Evolutionary conservation across 2,113 vertebrate species (phyloP), one percentile per base, ranked within the genome.

Genomic region (Nansenia antarctica): DNA sequence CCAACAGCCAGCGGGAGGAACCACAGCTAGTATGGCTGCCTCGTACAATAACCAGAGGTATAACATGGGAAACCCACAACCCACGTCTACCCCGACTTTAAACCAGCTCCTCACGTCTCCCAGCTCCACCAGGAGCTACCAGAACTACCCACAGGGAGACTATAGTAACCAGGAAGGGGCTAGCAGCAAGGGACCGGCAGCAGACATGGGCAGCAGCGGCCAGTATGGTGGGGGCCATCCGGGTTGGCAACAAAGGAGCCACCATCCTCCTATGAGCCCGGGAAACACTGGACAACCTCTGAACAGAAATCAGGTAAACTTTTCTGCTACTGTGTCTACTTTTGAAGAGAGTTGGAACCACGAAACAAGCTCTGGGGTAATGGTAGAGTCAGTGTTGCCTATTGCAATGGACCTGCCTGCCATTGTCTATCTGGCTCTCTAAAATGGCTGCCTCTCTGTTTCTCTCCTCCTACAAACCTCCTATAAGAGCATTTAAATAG

Each of bases 61-160:
- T 85, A 92, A 86, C 81, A 84, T 92, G 85, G 90, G 88, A 65
- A 95, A 87, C 86, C 93, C 94, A 81, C 95, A 95, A 59, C 91
- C 94, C 57, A 96, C 94, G 60, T 94, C 96, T 54, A 98, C 97
- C 83, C 97, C 96, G 84, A 98, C 97, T 80, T 92, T 98, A 81
- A 98, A 98, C 87, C 96, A 98, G 93, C 96, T 97, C 70, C 92
- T 98, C 86, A 98, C 96, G 77, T 96, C 96, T 69, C 95, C 96
- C 31, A 96, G 95, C 90, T 94, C 95, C 37, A 89, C 94, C 69
- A 92, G 96, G 86, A 94, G 92, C 91, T 98, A 97, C 90, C 94
- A 92, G 78, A 94, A 90, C 77, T 96, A 95, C 91, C 93, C 94
- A 2, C 93, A 93, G 81, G 91, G 88, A 86, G 96, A 96, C 89